Conservation (phyloP, 2,797 vertebrate genomes). For the Helicolenus hilgendorfi region DNA sequence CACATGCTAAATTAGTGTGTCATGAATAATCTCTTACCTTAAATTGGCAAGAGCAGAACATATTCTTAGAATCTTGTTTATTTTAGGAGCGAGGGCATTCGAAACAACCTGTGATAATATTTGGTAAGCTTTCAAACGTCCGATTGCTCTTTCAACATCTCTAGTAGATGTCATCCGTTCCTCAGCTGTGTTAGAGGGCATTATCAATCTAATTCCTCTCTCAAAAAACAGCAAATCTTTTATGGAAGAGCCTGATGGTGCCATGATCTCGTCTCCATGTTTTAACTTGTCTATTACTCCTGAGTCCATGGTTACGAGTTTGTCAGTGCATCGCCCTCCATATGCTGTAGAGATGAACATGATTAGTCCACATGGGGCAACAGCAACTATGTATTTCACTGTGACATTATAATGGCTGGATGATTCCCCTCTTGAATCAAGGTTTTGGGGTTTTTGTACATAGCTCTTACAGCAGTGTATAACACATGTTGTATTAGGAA, state of each 20-base stretch:
- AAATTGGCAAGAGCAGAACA: conserved; percentile 4
- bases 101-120: not conserved
- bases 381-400: conserved; percentile 23
- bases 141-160: not conserved
- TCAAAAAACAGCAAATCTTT: not conserved
- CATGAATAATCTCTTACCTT: not conserved
- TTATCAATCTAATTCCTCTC: not conserved
- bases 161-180: not conserved
- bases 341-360: conserved; percentile 25
- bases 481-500: not conserved
- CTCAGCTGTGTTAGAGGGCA: not conserved
- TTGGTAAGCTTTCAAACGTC: not conserved
- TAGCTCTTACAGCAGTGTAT: not conserved
- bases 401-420: conserved; percentile 3
- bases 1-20: no score
- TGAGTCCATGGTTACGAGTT: conserved; percentile 5
- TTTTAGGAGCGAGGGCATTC: not conserved
- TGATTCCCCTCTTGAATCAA: conserved; percentile 4
- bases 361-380: conserved; percentile 37
- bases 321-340: not conserved
- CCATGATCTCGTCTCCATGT: not conserved
- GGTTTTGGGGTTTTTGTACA: not conserved
- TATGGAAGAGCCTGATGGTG: not conserved
- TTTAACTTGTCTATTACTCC: conserved; percentile 21
- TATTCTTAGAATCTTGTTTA: not conserved